A percentile compares a stretch with the other conserved stretches of the same genome.
Evolutionary conservation across 2,888 invertebrate species (phyloP).

Genomic region (Drosophila affinis): DNA sequence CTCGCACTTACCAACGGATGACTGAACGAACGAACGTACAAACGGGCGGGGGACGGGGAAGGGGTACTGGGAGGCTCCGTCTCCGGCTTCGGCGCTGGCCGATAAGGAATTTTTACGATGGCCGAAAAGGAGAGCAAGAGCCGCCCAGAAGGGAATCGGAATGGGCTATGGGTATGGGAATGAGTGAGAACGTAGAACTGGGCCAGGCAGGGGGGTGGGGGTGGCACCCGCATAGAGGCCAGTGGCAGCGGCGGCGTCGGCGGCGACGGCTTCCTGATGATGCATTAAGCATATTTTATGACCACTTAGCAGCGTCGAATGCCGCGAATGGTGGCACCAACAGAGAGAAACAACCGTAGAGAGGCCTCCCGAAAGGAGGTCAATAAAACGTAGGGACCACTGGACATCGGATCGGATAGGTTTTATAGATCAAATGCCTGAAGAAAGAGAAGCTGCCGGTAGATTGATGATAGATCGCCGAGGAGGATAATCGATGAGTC

Average conservation of each 20-base stretch:
- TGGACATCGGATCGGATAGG: neutral
- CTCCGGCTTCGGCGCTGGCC: neutral
- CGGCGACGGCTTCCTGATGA: constrained; percentile 70
- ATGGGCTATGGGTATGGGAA: too few species aligned
- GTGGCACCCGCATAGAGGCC: constrained; percentile 61
- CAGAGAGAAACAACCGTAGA: constrained; percentile 15
- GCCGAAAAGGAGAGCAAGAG: constrained; percentile 1
- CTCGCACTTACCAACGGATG: constrained; percentile 72
- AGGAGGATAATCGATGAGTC: neutral
- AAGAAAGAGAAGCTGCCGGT: neutral
- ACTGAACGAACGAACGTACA: constrained; percentile 28
- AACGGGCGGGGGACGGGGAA: too few species aligned
- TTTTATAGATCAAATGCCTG: neutral
- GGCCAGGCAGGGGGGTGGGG: neutral
- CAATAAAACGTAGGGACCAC: constrained; percentile 37
- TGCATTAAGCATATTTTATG: constrained; percentile 79
- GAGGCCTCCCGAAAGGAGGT: constrained; percentile 28
- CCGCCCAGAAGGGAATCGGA: neutral
- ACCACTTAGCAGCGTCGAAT: constrained; percentile 63
- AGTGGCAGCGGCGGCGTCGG: neutral
- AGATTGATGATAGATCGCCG: neutral
- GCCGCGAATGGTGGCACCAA: constrained; percentile 3
- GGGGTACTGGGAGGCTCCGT: neutral
- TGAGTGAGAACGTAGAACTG: too few species aligned
- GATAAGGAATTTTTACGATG: constrained; percentile 47